These are phyloP conservation scores for Trachythela sp. DNA, from an alignment of 64 coral and sea anemone genomes.

Conservation along the genomic window DNA sequence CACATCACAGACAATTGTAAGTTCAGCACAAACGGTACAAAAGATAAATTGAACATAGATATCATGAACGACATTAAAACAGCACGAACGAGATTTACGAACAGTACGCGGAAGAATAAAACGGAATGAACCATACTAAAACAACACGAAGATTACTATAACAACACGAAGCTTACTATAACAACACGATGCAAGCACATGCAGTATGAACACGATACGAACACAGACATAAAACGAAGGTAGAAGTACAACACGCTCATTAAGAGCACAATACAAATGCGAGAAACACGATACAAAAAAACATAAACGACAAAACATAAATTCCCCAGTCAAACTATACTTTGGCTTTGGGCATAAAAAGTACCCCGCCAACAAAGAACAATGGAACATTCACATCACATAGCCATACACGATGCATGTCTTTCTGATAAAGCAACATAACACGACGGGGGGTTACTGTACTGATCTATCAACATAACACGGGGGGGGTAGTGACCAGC, in stretches of 20 bases:
- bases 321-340: not conserved
- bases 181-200: not conserved
- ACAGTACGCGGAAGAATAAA: not conserved
- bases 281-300: not conserved
- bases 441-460: not conserved
- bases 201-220: not conserved
- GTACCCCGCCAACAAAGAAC: too few relatives aligned
- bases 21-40: too few relatives aligned
- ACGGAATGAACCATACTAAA: not conserved
- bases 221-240: not conserved
- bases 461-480: not conserved
- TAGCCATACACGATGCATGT: not conserved
- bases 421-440: not conserved
- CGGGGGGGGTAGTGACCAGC: not conserved
- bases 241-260: not conserved
- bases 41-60: too few relatives aligned
- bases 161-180: not conserved
- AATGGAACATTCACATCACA: too few relatives aligned
- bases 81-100: not conserved
- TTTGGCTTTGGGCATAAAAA: too few relatives aligned
- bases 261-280: too few relatives aligned
- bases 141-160: not conserved
- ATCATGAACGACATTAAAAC: too few relatives aligned
- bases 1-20: not conserved
- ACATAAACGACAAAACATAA: not conserved